phyloP scores from a whole-genome alignment of 2,113 vertebrate genomes.

The Nycticebus coucang region DNA sequence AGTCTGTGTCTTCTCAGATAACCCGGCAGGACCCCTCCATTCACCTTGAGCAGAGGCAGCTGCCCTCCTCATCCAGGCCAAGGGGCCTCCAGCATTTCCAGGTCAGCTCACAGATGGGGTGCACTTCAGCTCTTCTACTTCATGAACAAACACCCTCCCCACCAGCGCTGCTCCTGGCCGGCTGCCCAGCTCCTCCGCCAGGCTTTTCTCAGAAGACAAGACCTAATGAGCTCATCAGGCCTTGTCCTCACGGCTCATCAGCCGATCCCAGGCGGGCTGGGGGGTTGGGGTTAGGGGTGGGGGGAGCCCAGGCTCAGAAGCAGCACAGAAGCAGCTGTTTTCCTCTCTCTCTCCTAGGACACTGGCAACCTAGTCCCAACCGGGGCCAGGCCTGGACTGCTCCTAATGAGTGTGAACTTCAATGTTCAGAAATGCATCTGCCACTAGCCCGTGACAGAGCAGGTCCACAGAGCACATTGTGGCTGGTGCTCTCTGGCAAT shows the following conservation, averaged over 20 bases:
- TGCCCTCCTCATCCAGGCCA: neutral
- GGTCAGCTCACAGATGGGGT: no score
- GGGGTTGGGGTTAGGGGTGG: neutral
- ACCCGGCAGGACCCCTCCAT: neutral
- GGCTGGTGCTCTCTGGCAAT: neutral
- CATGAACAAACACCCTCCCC: neutral
- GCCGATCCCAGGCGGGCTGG: neutral
- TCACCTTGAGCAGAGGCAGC: neutral
- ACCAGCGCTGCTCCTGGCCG: neutral
- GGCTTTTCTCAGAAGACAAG: neutral
- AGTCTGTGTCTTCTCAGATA: neutral
- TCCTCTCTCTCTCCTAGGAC: neutral
- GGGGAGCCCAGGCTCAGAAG: neutral
- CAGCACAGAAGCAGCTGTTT: neutral
- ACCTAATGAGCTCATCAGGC: neutral
- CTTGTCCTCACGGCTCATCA: neutral
- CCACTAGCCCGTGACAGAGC: rapidly evolving
- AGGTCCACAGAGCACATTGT: rapidly evolving
- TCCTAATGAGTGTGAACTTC: rapidly evolving
- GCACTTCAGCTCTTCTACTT: neutral
- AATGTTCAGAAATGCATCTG: rapidly evolving
- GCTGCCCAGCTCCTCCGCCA: neutral
- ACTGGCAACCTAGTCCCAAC: rapidly evolving
- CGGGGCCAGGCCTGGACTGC: rapidly evolving
- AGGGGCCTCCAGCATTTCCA: neutral